Evolutionary conservation across 2,888 invertebrate species (phyloP), one percentile per base, ranked within the genome.

Genomic region (Yponomeuta malinellus): DNA sequence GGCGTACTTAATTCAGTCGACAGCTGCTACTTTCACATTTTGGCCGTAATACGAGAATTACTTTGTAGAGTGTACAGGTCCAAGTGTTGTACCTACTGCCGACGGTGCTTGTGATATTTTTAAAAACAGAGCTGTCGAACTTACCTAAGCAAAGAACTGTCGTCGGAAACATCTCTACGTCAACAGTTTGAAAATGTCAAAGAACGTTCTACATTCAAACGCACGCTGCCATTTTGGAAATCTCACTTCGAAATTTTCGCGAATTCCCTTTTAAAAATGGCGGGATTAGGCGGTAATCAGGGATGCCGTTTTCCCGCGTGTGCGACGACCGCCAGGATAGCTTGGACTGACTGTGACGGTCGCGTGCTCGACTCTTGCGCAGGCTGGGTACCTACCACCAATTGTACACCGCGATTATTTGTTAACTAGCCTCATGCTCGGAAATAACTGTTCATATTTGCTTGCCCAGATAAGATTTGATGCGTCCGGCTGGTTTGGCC

Each of bases 371-470:
- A 79, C 79, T 81, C 81, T 79, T 81, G 83, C 83, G 81, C 81
- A 78, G 78, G 81, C 78, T 10, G 29, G 78, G 83, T 89, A 89
- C 87, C 86, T 89, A 87, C 52, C 81, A 81, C 86, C 90, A 91
- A 92, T 91, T 92, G 91, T 90, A 80, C 83, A 83, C 81, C 77
- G 87, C 86, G 85, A 89, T 89, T 89, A 90, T 90, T 90, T 86
- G 86, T 86, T 90, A 89, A 90, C 90, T 85, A 84, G 86, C 88
- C 91, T 90, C 89, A 89, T 90, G 90, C 83, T 89, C 87, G 84
- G 89, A 90, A 90, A 89, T 90, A 91, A 90, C 90, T 89, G 88
- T 83, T 82, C 81, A 83, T 83, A 82, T 83, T 83, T 84, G 84
- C 83, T 59, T 84, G 85, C 78, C 81, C 79, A 87, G 86, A 88